Evolutionary conservation across 2,888 invertebrate genomes (phyloP), one percentile per base, ranked within the genome.

Genomic region (Acanthacorydalis orientalis): DNA sequence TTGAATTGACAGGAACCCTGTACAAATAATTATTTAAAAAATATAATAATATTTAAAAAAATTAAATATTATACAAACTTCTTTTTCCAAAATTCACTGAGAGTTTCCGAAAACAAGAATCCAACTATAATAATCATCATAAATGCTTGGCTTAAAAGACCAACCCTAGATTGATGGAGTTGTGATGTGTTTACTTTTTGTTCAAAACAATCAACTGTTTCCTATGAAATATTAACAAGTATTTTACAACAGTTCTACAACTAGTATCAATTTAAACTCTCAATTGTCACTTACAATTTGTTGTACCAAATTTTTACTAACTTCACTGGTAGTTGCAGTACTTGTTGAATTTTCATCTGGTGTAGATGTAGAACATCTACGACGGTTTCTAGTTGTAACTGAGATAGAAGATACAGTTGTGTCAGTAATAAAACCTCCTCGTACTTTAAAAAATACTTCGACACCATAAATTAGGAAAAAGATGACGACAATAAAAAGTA

Each of bases 381-480:
- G 32, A 44, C 40, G 34, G 16, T 43, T 43, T 46, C 44, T n/a
- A 34, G 46, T 38, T 9, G 42, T 35, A 34, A 39, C 44, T 49
- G 75, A 68, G 50, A 78, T 75, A 43, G 78, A 75, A 53, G 77
- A 70, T 50, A 74, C 79, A 53, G 75, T 75, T 49, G 78, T 76
- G 63, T 83, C 80, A 60, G 77, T 78, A 51, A 90, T 70, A 64
- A 89, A 90, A 55, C 88, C 88, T 31, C 89, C 90, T 49, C 88
- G 83, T 47, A 87, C 86, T 78, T 91, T 92, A 62, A 93, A 91
- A 66, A 80, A 93, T 8, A 93, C 91, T 68, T 92, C 91, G 15
- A 92, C 86, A 43, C 93, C 92, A 64, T 92, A 93, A 54, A 91
- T 89, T 46, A 93, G 77, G 68, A 92, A 93, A 70, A 92, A 90